A percentile compares a stretch with the other conserved stretches of the same genome.
Conservation (phyloP, 2,797 vertebrate genomes). For the Gambusia yucatana region DNA sequence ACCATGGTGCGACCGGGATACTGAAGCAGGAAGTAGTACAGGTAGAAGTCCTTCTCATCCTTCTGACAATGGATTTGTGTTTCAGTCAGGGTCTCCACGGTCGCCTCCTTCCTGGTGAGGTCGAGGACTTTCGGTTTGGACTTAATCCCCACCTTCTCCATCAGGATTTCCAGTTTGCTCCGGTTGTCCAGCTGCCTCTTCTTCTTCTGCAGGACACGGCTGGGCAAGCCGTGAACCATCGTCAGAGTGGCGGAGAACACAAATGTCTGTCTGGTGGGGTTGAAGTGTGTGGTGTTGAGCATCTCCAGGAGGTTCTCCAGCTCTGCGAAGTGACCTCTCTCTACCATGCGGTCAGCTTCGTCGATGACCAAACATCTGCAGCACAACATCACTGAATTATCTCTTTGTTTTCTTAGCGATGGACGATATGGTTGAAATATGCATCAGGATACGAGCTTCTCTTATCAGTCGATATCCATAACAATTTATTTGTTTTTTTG, state of each 20-base stretch:
- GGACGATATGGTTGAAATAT: too few relatives aligned
- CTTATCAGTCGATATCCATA: too few relatives aligned
- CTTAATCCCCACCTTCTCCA: conserved; percentile 92
- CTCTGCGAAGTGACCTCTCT: conserved; percentile 94
- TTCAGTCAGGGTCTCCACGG: conserved; percentile 92
- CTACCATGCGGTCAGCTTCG: conserved; percentile 97
- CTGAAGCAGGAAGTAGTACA: conserved; percentile 95
- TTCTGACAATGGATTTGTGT: conserved; percentile 91
- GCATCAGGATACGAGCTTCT: too few relatives aligned
- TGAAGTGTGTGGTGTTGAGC: conserved; percentile 89
- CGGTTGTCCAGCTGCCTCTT: conserved; percentile 84
- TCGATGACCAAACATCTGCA: conserved; percentile 95
- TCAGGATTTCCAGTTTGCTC: conserved; percentile 88
- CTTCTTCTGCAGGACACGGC: conserved; percentile 89
- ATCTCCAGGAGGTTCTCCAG: conserved; percentile 92
- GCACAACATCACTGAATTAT: not conserved
- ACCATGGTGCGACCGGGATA: conserved; percentile 95
- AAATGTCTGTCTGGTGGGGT: conserved; percentile 90
- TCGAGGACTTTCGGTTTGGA: conserved; percentile 94
- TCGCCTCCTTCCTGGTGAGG: conserved; percentile 92
- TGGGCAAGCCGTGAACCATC: conserved; percentile 86
- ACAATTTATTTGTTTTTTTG: too few relatives aligned
- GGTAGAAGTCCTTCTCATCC: conserved; percentile 93
- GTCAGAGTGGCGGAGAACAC: conserved; percentile 97
- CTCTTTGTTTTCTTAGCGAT: not conserved